Evolutionary conservation across 2,888 invertebrate species (phyloP), one percentile per base, ranked within the genome.

Genomic region (Chrysolina oricalcia): DNA sequence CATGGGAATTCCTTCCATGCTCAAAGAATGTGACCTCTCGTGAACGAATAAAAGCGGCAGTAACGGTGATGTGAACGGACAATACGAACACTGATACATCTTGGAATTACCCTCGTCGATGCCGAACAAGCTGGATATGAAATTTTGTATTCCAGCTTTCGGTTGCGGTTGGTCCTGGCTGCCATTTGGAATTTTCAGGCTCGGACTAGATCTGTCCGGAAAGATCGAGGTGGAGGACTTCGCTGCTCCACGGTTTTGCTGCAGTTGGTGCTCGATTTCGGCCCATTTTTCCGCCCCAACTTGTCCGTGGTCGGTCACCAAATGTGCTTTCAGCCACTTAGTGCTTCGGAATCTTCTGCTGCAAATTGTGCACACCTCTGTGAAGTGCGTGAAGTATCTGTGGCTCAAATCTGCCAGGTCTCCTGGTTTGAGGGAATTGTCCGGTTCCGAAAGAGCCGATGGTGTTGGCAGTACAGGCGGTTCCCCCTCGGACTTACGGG

Each of bases 31-130:
- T 56, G 96, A 95, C 83, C 96, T 93, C 88, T 98, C 97, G 89
- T 98, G 98, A 68, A 97, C 95, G 88, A 96, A 97, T 82, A 98
- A 91, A 85, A 97, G 96, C 71, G 97, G 97, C 84, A 97, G 91
- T 86, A 97, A 94, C 80, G 96, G 94, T 48, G 97, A 97, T 59
- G 95, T 94, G 88, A 97, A 98, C 72, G 95, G 94, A 88, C 98
- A 98, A 87, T 95, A 93, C 59, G 96, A 95, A 89, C 98, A 98
- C 80, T 95, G 94, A 89, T 97, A 97, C 77, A 93, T 94, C 88
- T 96, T 95, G 80, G 93, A 86, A 87, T 87, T 88, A 41, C 89
- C 85, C 46, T 91, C 91, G n/a, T 91, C 90, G 6, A 89, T 87
- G 13, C 89, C 89, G 77, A 92, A 90, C n/a, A 91, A 85, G 78